A percentile compares a stretch with the other conserved stretches of the same genome.
Evolutionary conservation across 2,888 invertebrate genomes (phyloP).

Genomic region (Dromius quadrimaculatus): DNA sequence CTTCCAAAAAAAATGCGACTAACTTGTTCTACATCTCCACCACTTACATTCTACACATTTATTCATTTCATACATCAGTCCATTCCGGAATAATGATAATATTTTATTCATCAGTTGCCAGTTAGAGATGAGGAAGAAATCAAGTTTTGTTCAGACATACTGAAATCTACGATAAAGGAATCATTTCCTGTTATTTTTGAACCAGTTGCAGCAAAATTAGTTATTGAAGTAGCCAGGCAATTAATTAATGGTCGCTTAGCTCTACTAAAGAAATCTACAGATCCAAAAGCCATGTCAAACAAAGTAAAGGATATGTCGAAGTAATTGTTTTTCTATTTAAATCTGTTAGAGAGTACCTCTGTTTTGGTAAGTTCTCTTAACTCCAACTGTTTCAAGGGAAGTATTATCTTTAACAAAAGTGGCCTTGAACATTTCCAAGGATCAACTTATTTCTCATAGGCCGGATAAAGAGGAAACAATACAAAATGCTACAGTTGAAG

Average conservation of each 20-base stretch:
- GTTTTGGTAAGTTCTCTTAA: no score
- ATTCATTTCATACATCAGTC: no score
- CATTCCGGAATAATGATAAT: no score
- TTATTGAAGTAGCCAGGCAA: not conserved
- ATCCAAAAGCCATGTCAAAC: not conserved
- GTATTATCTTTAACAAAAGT: not conserved
- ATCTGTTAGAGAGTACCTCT: no score
- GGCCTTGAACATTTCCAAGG: not conserved
- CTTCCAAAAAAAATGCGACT: no score
- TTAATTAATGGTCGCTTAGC: not conserved
- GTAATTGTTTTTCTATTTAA: slow-evolving; percentile 2
- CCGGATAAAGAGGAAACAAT: not conserved
- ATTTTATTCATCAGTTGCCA: slow-evolving; percentile 1
- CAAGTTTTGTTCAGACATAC: not conserved
- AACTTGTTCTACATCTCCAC: no score
- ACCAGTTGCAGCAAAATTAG: not conserved
- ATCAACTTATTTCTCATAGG: slow-evolving; percentile 6
- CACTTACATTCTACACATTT: no score
- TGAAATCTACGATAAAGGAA: not conserved
- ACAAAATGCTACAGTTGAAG: not conserved
- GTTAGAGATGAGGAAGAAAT: not conserved
- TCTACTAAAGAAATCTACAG: not conserved
- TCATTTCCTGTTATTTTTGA: not conserved
- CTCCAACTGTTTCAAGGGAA: no score
- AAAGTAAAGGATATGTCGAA: not conserved